A percentile compares a stretch with the other conserved stretches of the same genome.
These are phyloP conservation scores for Diuraphis noxia DNA, from an alignment of 1,140 invertebrate species.

Conservation along the genomic window DNA sequence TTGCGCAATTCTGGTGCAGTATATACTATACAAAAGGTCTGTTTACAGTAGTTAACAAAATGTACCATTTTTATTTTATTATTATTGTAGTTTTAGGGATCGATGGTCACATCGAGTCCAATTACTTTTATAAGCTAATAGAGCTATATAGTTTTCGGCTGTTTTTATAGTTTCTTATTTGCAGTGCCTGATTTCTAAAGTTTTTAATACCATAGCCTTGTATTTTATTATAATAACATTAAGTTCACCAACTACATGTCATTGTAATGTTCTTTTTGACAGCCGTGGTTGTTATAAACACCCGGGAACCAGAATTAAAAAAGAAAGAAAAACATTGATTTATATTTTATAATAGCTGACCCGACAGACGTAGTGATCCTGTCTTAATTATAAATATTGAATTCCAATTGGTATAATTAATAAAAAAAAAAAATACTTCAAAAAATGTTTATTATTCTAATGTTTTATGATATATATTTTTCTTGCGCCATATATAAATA, in stretches of 20 bases:
- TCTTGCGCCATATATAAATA: not conserved
- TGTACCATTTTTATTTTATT: not conserved
- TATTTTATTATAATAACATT: not conserved
- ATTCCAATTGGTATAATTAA: too few relatives aligned
- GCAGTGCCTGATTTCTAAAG: not conserved
- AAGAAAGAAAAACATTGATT: not conserved
- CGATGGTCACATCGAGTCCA: conserved; percentile 1
- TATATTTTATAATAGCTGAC: not conserved
- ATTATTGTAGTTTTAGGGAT: not conserved
- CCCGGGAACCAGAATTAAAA: not conserved
- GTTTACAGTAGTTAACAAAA: not conserved
- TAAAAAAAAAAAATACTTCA: not conserved
- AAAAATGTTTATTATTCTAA: conserved; percentile 10
- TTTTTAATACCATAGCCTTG: not conserved
- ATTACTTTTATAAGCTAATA: not conserved
- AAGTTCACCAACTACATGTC: not conserved
- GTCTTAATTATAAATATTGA: too few relatives aligned
- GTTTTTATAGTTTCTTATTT: conserved; percentile 11
- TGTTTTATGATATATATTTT: not conserved
- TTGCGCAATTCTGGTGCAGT: not conserved
- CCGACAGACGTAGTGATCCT: too few relatives aligned
- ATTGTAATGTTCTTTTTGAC: not conserved
- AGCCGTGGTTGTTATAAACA: not conserved
- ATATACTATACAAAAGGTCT: not conserved
- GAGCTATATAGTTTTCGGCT: not conserved